These are phyloP conservation scores for Dasysyrphus albostriatus DNA, from an alignment of 2,888 invertebrate genomes.

Conservation along the genomic window DNA sequence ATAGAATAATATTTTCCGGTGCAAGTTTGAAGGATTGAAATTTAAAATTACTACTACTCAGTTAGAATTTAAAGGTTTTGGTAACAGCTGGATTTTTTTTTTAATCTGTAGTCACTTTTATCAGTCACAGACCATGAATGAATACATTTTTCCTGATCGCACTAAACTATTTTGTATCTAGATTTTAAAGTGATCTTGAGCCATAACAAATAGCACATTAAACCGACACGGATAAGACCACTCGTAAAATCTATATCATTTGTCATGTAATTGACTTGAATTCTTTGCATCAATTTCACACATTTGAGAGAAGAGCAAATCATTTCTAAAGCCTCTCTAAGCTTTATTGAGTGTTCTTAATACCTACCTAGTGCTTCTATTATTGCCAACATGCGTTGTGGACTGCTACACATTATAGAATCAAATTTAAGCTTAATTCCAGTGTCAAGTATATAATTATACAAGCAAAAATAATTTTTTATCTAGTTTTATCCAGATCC, in stretches of 20 bases:
- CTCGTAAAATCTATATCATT: slow-evolving; percentile 5
- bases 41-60: no score
- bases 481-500: slow-evolving; percentile 15
- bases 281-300: slow-evolving; percentile 24
- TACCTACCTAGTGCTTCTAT: neutral
- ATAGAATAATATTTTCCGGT: no score
- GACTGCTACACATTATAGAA: neutral
- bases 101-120: neutral
- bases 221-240: neutral
- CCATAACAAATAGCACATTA: neutral
- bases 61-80: neutral
- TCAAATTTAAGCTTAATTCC: neutral
- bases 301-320: neutral
- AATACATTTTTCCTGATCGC: neutral
- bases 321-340: neutral
- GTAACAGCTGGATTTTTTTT: neutral
- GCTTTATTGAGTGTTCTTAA: neutral
- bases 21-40: no score
- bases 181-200: slow-evolving; percentile 15
- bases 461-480: neutral
- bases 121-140: neutral
- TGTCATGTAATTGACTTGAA: slow-evolving; percentile 20
- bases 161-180: slow-evolving; percentile 7
- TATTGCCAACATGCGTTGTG: neutral
- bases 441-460: slow-evolving; percentile 20